Base-by-base conservation (phyloP, 1,140 invertebrate genomes). In the Scaptomyza pallida region DNA sequence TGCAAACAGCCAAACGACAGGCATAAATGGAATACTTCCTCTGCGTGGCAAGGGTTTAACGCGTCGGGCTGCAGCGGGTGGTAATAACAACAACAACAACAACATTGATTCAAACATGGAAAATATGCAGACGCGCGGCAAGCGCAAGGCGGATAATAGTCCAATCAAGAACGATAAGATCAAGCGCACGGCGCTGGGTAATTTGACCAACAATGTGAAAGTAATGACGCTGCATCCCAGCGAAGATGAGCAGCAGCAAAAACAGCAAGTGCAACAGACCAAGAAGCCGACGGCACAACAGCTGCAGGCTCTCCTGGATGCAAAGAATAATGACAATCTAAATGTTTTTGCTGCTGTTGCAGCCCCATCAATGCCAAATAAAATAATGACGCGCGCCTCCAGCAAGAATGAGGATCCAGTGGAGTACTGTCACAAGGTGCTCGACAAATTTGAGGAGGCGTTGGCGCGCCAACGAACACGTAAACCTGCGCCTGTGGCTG, bases 131-230 rank as follows among this genome's bases (percentile, higher is more conserved):
- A 90, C 88, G 17, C 82, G 89, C 44, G 81, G 75, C 5, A 91
- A 91, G 54, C 89, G 91, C 40, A 91, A 91, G 65, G 91, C 91
- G 35, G 91, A 91, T 12, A 68, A 86, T 16, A 91, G 91, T 55
- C 91, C 91, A 10, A 78, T 88, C 5, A 91, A 91, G n/a, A 91
- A 91, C 63, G 91, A 91, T 10, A 91, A 91, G 56, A 77, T 91
- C 33, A 95, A 95, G 72, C 90, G 94, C 72, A 93, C 93, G 37
- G 94, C 94, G 1, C 92, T 95, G 74, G 94, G 94, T 63, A 95
- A 95, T 78, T 92, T 95, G 19, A 95, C 94, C 5, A 95, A 95
- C 92, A 94, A 91, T 60, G 78, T 90, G 5, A 91, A 90, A 72
- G 65, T 76, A 55, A 81, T 83, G 71, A 82, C 72, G 41, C 48